Conservation (phyloP, 2,797 vertebrate genomes). For the Ara ararauna region DNA sequence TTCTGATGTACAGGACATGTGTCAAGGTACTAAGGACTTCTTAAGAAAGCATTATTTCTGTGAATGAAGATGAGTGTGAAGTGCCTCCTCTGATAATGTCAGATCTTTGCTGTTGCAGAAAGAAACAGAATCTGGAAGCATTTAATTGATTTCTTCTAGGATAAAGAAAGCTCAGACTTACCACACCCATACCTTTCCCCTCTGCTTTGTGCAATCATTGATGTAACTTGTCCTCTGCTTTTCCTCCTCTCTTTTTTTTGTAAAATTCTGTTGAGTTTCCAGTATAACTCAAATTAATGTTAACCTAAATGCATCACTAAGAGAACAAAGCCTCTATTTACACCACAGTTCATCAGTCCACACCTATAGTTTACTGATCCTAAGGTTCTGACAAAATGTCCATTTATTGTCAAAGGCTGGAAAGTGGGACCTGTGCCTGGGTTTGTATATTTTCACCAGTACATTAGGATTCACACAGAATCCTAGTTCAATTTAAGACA, state of each 20-base stretch:
- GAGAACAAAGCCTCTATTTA: background rate
- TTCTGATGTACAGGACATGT: background rate
- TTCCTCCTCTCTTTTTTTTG: background rate
- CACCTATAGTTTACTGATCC: background rate
- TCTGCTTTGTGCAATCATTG: background rate
- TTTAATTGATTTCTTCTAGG: background rate
- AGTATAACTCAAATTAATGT: background rate
- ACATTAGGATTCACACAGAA: background rate
- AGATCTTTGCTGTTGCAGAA: background rate
- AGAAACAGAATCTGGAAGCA: conserved; percentile 8
- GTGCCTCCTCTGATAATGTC: background rate
- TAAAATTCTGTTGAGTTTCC: background rate
- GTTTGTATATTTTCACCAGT: background rate
- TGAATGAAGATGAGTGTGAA: background rate
- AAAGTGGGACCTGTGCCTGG: background rate
- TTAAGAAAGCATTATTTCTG: background rate
- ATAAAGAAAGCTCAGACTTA: background rate
- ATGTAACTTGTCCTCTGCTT: background rate
- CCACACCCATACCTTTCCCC: background rate
- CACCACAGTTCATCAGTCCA: background rate
- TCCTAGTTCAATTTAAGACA: background rate
- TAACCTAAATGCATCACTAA: background rate
- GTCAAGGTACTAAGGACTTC: background rate
- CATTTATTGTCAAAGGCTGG: background rate
- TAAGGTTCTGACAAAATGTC: background rate